These are phyloP conservation scores for Ornithoptera priamus DNA, from an alignment of 2,888 invertebrate genomes.

Conservation along the genomic window DNA sequence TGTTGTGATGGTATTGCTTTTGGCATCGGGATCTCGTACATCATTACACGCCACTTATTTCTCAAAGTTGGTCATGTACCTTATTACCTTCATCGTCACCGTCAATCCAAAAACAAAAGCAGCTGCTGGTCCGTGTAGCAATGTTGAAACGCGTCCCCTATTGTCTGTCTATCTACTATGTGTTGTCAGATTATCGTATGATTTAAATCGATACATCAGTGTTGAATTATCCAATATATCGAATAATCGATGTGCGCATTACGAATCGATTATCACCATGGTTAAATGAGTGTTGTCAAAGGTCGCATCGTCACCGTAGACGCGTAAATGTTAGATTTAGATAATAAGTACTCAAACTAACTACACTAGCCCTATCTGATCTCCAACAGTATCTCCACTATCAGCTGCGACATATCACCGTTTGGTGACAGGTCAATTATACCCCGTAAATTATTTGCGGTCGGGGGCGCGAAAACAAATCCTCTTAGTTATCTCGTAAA, in stretches of 20 bases:
- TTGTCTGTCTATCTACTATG: conserved; percentile 59
- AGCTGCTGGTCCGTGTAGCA: conserved; percentile 52
- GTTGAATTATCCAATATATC: background rate
- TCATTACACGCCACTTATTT: conserved; percentile 45
- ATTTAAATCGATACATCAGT: conserved; percentile 4
- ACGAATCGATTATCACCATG: background rate
- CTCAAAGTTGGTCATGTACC: conserved; percentile 70
- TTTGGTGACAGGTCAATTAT: conserved; percentile 70
- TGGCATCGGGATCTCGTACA: conserved; percentile 41
- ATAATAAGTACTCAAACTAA: conserved; percentile 12
- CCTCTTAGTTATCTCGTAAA: conserved; percentile 34
- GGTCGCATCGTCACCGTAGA: conserved; percentile 13
- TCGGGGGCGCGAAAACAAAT: conserved; percentile 52
- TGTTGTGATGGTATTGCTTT: conserved; percentile 39
- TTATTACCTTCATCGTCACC: conserved; percentile 35
- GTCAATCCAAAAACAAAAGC: background rate
- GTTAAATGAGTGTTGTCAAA: conserved; percentile 3
- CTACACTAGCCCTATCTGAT: too few species aligned
- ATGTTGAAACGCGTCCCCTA: conserved; percentile 67
- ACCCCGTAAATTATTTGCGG: conserved; percentile 35
- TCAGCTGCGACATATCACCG: conserved; percentile 65
- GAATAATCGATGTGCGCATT: background rate
- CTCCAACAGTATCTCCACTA: too few species aligned
- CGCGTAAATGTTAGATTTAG: conserved; percentile 27
- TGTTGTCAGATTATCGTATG: conserved; percentile 46